Evolutionary conservation across 2,797 vertebrate genomes (phyloP).

Genomic region (Eulemur rubriventer): DNA sequence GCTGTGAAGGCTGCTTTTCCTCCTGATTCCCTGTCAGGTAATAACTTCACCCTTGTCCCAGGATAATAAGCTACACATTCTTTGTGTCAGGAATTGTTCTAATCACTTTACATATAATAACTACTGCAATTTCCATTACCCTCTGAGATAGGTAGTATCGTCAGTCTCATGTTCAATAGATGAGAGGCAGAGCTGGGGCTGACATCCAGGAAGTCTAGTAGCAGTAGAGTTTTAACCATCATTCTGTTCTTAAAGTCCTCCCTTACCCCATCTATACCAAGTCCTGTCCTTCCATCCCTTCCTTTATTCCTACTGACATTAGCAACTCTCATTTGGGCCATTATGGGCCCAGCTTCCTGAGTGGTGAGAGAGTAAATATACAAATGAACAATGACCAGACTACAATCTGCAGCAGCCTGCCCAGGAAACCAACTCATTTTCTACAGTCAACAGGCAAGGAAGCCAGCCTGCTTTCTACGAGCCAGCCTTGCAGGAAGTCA

Average conservation of each 20-base stretch:
- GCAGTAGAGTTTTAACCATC: background rate
- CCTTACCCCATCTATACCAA: background rate
- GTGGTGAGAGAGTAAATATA: background rate
- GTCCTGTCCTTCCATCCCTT: background rate
- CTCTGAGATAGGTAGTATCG: background rate
- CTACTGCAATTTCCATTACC: background rate
- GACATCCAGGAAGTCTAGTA: background rate
- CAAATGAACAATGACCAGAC: background rate
- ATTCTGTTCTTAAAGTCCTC: background rate
- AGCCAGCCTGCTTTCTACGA: background rate
- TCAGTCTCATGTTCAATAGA: background rate
- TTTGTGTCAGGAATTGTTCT: background rate
- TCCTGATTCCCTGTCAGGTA: background rate
- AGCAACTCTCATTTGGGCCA: background rate
- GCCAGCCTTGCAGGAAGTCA: background rate
- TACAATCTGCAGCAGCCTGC: background rate
- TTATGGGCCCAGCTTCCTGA: background rate
- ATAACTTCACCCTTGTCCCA: background rate
- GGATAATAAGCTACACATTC: background rate
- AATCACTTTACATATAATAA: background rate
- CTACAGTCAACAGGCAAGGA: background rate
- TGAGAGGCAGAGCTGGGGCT: background rate
- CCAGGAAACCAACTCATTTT: background rate
- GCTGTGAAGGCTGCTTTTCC: background rate
- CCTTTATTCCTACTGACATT: background rate